Evolutionary conservation across 2,113 vertebrate genomes (phyloP).

Genomic region (Aphyosemion australe): DNA sequence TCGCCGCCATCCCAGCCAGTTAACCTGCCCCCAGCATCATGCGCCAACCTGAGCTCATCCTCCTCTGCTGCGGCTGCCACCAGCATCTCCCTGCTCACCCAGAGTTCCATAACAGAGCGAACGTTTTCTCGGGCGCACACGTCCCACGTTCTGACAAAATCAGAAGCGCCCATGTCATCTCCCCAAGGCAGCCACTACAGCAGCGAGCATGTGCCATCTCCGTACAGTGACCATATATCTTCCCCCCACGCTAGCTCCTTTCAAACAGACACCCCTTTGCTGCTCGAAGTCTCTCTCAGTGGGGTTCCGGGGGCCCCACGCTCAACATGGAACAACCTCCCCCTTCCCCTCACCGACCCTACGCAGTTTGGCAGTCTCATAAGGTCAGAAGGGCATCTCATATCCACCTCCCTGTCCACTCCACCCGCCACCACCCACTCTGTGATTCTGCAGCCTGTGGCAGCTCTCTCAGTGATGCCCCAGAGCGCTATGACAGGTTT

Average conservation of each 20-base stretch:
- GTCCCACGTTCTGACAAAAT: conserved; percentile 89
- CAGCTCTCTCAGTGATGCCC: conserved; percentile 91
- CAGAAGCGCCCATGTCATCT: conserved; percentile 87
- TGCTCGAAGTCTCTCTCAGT: conserved; percentile 92
- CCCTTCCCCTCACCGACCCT: conserved; percentile 89
- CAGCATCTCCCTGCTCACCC: conserved; percentile 82
- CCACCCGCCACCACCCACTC: conserved; percentile 92
- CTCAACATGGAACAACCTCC: conserved; percentile 92
- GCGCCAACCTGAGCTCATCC: conserved; percentile 75
- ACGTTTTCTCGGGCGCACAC: conserved; percentile 89
- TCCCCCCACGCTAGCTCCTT: conserved; percentile 90
- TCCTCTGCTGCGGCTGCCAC: conserved; percentile 80
- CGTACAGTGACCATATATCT: conserved; percentile 95
- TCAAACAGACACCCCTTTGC: conserved; percentile 90
- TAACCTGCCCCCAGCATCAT: conserved; percentile 82
- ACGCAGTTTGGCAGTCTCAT: conserved; percentile 93
- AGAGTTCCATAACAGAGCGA: conserved; percentile 88
- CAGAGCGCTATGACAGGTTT: conserved; percentile 86
- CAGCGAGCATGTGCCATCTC: conserved; percentile 94
- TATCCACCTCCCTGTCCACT: conserved; percentile 96
- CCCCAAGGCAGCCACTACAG: conserved; percentile 95
- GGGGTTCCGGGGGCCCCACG: conserved; percentile 87
- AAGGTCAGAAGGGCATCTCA: conserved; percentile 91
- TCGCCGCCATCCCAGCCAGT: conserved; percentile 86
- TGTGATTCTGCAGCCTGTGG: conserved; percentile 91